Evolutionary conservation across 1,140 invertebrate genomes (phyloP), one percentile per base, ranked within the genome.

Genomic region (Ceratosolen solmsi): DNA sequence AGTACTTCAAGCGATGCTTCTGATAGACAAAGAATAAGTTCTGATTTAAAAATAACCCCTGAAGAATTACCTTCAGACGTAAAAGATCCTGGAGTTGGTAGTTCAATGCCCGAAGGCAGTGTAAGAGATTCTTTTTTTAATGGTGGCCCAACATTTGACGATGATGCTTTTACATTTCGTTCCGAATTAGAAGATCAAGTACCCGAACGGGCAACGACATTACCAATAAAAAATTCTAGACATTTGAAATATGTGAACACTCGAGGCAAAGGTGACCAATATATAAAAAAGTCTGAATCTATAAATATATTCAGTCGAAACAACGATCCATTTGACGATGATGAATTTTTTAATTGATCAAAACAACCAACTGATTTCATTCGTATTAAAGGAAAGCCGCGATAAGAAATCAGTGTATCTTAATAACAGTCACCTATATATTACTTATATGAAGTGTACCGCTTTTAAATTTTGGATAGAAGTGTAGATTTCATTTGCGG

Each of bases 311-410:
- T 97, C 89, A 94, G 94, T 9, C 93, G 95, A 60, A 93, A 95
- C 85, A 94, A 93, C 86, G 96, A 97, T 92, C 96, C 96, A 7
- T 97, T 97, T 88, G 95, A 96, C 83, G 95, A 96, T 78, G 96
- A 97, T 84, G 96, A 96, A 85, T 97, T 97, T 89, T 96, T 96
- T 86, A 95, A 94, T 46, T 93, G 92, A 89, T 86, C 71, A 9
- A 74, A 83, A 76, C 25, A 46, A 1, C 5, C 68, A 49, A 75
- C 82, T 83, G 82, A 79, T 83, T 83, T 74, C 76, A 74, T 79
- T 75, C 82, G 49, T 17, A 11, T 15, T 25, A 76, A 54, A 51
- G 11, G 30, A 56, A 68, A 33, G 72, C 70, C 74, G 63, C 70
- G 82, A 30, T 65, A 63, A 79, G 82, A 27, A n/a, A 83, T 83